Base-by-base conservation (phyloP, 2,113 vertebrate species). In the Crotalus horridus region DNA sequence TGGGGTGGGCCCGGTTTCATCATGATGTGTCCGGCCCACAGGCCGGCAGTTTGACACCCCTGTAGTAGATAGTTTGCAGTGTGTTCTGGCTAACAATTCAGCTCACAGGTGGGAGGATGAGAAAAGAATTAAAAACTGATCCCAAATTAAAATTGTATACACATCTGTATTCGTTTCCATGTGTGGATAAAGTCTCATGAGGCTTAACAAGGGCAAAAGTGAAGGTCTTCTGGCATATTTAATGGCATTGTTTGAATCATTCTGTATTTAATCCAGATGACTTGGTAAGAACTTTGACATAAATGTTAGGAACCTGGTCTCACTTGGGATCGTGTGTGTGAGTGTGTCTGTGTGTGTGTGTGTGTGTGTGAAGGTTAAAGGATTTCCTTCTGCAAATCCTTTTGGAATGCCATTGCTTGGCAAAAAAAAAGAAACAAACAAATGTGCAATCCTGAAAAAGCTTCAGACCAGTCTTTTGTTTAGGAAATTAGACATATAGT, bases 401-500 rank as follows among this genome's bases (percentile, higher is more conserved):
- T 95, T 95, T 95, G 95, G 94, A 97, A 95, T 51, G 92, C 94
- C 93, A 81, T 87, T 13, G 93, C 46, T 88, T 88, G 12, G 3
- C 2, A 26, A 46, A 26, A 13, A 29, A 26, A 24, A 53, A 89
- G 13, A 24, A 86, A 51, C 43, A 64, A 89, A 91, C 93, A 94
- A 95, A 96, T 96, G 89, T 95, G 51, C 90, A 94, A 96, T 96
- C 87, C 93, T 96, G 96, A 96, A 95, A 94, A 95, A 96, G 95
- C 46, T 92, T 96, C 92, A 95, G 96, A 96, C 89, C 91, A 95
- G 46, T 26, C 88, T 93, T 97, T 96, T 96, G 93, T 97, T 89
- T 74, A 94, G 94, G 90, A 69, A 95, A 97, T 97, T 96, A 97
- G 95, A 96, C 94, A 95, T 93, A 97, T 96, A 96, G 97, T 92